Conservation (phyloP, 2,113 vertebrate species). For the Alectura lathami region DNA sequence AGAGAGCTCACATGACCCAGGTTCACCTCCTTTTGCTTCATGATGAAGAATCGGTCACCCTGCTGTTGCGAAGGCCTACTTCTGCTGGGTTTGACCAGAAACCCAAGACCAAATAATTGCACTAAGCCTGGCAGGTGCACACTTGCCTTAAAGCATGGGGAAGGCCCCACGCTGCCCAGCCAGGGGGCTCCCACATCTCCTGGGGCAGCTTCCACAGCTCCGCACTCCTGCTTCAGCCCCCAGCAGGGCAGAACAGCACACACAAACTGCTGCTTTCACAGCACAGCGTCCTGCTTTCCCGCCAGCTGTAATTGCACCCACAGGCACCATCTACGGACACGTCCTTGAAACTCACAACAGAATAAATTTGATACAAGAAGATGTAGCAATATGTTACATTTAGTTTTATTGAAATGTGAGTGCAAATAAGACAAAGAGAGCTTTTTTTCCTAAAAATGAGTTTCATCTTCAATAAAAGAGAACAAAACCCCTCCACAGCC, state of each 20-base stretch:
- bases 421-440: background rate
- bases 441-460: background rate
- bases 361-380: background rate
- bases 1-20: background rate
- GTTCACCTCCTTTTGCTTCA: background rate
- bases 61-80: background rate
- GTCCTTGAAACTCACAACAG: background rate
- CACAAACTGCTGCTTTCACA: background rate
- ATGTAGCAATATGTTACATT: background rate
- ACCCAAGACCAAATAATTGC: background rate
- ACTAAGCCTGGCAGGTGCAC: background rate
- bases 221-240: background rate
- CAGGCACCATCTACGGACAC: rapidly evolving
- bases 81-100: background rate
- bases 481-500: background rate
- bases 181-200: background rate
- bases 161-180: background rate
- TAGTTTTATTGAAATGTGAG: background rate
- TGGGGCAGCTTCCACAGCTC: background rate
- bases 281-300: rapidly evolving
- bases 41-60: rapidly evolving
- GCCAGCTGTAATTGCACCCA: background rate
- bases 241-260: background rate
- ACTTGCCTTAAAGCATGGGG: background rate
- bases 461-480: background rate